phyloP scores from a whole-genome alignment of 1,140 invertebrate genomes.

The Temnothorax longispinosus region DNA sequence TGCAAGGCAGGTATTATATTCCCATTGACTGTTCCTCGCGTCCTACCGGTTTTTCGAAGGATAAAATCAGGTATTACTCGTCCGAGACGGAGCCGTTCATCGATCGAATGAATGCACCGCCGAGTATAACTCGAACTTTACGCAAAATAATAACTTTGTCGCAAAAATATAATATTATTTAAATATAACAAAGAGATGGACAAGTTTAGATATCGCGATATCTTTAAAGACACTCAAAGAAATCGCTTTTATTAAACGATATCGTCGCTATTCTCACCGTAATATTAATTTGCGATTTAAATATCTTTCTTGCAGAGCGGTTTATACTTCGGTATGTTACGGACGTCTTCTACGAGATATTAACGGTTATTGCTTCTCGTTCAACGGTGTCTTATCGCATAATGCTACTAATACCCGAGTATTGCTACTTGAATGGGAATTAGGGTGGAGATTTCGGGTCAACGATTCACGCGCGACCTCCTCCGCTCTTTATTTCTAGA shows the following conservation, averaged over 20 bases:
- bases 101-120: constrained; percentile 32
- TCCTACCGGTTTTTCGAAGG: constrained; percentile 46
- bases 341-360: neutral
- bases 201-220: neutral
- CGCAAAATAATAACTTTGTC: constrained; percentile 1
- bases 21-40: constrained; percentile 48
- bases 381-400: neutral
- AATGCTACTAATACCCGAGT: neutral
- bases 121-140: neutral
- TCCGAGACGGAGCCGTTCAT: constrained; percentile 36
- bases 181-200: neutral
- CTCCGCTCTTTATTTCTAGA: constrained; percentile 2
- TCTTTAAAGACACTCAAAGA: neutral
- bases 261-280: neutral
- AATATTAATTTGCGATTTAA: neutral
- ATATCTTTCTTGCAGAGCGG: neutral
- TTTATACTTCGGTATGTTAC: neutral
- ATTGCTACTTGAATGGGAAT: neutral
- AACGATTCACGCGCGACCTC: constrained; percentile 4
- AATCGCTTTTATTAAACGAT: neutral
- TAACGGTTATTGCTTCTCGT: neutral
- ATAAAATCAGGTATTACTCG: constrained; percentile 56
- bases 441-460: neutral
- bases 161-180: neutral
- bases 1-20: constrained; percentile 49